phyloP scores from a whole-genome alignment of 2,113 vertebrate genomes.

The Lycaon pictus region DNA sequence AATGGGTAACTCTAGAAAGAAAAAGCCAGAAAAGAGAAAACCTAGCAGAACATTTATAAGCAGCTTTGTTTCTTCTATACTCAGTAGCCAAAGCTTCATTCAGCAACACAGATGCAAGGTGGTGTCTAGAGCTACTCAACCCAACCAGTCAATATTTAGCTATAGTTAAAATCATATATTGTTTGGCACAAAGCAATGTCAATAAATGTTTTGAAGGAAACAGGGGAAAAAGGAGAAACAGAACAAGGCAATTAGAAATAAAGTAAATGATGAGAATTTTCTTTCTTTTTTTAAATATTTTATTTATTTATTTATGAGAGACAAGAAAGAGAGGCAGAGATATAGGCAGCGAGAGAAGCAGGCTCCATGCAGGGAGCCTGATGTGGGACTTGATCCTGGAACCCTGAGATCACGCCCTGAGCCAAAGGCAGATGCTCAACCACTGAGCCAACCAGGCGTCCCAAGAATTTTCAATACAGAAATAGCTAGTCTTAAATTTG shows the following conservation, averaged over 20 bases:
- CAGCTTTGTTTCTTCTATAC: background rate
- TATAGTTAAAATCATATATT: background rate
- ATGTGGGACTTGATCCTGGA: too few relatives aligned
- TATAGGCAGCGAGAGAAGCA: too few relatives aligned
- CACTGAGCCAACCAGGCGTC: too few relatives aligned
- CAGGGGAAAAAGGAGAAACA: background rate
- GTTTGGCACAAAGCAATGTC: background rate
- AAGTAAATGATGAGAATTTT: background rate
- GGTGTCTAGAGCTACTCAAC: background rate
- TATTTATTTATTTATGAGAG: too few relatives aligned
- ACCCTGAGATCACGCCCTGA: too few relatives aligned
- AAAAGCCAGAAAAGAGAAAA: background rate
- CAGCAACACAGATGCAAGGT: background rate
- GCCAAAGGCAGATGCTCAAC: too few relatives aligned
- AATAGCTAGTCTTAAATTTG: slow-evolving; percentile 17
- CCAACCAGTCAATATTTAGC: background rate
- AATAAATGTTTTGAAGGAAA: background rate
- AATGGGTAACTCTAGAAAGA: background rate
- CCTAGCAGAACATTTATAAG: background rate
- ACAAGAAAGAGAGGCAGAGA: too few relatives aligned
- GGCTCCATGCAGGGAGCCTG: too few relatives aligned
- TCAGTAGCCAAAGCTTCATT: background rate
- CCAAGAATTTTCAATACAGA: background rate
- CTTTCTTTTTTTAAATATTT: too few relatives aligned
- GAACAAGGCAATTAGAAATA: background rate